These are phyloP conservation scores for Clitarchus hookeri DNA, from an alignment of 2,888 invertebrate species.

Conservation along the genomic window DNA sequence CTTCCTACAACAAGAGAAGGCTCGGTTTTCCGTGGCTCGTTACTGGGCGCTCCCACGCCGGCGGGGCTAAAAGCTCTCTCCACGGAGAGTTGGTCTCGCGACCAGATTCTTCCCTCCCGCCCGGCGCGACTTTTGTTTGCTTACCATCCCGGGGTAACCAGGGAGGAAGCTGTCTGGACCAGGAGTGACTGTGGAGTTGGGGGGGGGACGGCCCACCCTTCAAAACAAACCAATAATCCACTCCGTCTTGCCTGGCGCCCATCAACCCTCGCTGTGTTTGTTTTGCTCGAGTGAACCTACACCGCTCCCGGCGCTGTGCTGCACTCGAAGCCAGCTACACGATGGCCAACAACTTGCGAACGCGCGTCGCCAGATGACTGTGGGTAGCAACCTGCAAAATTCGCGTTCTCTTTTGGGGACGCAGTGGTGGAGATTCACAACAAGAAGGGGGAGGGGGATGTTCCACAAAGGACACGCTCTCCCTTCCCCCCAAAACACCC, in stretches of 20 bases:
- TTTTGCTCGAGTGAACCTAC: conserved; percentile 14
- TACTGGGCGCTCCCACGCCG: not conserved
- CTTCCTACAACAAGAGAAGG: no score
- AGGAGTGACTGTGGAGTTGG: not conserved
- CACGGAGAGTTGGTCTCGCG: not conserved
- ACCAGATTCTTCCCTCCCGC: not conserved
- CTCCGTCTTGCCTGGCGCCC: conserved; percentile 14
- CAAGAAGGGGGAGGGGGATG: no score
- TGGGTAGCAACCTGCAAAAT: no score
- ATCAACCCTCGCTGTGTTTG: not conserved
- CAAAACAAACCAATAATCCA: not conserved
- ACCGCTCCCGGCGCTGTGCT: not conserved
- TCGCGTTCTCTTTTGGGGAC: no score
- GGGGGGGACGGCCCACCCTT: not conserved
- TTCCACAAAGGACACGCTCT: no score
- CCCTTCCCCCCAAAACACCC: no score
- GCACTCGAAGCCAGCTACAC: no score
- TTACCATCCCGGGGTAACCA: not conserved
- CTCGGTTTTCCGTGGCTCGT: no score
- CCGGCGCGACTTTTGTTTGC: not conserved
- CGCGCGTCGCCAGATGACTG: no score
- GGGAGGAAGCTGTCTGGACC: conserved; percentile 3
- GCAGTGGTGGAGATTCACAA: no score
- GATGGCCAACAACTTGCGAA: no score
- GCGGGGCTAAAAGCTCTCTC: not conserved